Evolutionary conservation across 2,888 invertebrate genomes (phyloP), one percentile per base, ranked within the genome.

Genomic region (Cephalotes varians): DNA sequence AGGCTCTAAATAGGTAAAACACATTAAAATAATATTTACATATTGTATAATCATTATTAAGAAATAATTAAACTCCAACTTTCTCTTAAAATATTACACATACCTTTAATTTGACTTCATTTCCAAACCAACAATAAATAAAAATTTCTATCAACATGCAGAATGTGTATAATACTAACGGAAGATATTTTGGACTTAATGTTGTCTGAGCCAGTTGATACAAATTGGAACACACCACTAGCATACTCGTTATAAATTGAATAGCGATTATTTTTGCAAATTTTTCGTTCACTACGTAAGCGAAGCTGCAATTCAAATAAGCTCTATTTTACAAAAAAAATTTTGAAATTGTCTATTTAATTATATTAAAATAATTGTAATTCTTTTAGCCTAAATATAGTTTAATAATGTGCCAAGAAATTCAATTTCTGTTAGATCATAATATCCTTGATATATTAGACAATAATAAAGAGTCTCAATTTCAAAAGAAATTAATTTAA

Each of bases 41-140:
- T 1, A 71, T 2, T 25, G 18, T 7, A 37, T 40, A 25, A 7
- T 28, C 0, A 47, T 6, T 37, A n/a, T n/a, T n/a, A n/a, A 10
- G 10, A 65, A 25, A 25, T 25, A 4, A 12, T 18, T 3, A n/a
- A 44, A n/a, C n/a, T n/a, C n/a, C n/a, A n/a, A n/a, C n/a, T n/a
- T n/a, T n/a, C n/a, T n/a, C n/a, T n/a, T 40, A 28, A 18, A 18
- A 51, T 54, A 54, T 21, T 28, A 1, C 21, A 18, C 15, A 15
- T 85, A 90, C 90, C 85, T 88, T 88, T 10, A 90, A 21, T 40
- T 84, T 89, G 3, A 90, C 64, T 40, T 84, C 85, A 56, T 90
- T 86, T 0, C 90, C 90, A 40, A 85, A 87, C 90, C 90, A 90
- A 31, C 90, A 90, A 37, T 89, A 90, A n/a, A 89, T 73, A 18